A percentile compares a stretch with the other conserved stretches of the same genome.
These are phyloP conservation scores for Bombyx mandarina DNA, from an alignment of 1,140 invertebrate genomes.

Conservation along the genomic window DNA sequence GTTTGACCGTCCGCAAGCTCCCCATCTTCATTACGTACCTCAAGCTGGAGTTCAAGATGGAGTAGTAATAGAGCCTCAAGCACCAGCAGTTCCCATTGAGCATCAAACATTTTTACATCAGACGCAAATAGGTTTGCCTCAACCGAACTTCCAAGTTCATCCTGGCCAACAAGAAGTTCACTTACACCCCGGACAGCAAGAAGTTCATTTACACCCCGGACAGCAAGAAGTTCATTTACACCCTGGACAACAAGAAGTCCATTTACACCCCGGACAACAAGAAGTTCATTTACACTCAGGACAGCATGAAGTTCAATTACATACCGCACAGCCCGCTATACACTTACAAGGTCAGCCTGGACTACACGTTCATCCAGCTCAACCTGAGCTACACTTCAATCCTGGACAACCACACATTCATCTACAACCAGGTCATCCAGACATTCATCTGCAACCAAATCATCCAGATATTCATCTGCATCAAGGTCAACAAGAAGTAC, in stretches of 20 bases:
- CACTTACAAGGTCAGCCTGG: conserved; percentile 16
- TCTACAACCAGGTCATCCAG: conserved; percentile 9
- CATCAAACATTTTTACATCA: conserved; percentile 3
- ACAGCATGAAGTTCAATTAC: conserved; percentile 13
- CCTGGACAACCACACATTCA: conserved; percentile 10
- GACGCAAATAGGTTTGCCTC: conserved; percentile 3
- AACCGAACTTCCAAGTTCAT: conserved; percentile 12
- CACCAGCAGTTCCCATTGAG: neutral
- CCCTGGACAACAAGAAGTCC: conserved; percentile 4
- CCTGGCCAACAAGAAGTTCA: conserved; percentile 11
- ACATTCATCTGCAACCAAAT: conserved; percentile 10
- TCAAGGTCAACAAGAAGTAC: conserved; percentile 1
- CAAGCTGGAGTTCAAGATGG: conserved; percentile 29
- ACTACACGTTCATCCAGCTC: conserved; percentile 13
- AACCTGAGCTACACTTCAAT: conserved; percentile 11
- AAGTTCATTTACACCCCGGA: conserved; percentile 9
- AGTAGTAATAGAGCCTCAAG: conserved; percentile 16
- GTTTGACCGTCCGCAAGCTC: conserved; percentile 28
- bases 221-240: conserved; percentile 14
- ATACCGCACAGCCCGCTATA: conserved; percentile 8
- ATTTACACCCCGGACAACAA: conserved; percentile 14
- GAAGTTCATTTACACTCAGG: conserved; percentile 10
- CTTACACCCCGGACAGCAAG: conserved; percentile 5
- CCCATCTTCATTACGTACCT: conserved; percentile 37
- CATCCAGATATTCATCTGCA: conserved; percentile 6